Percentiles rank a stretch among this genome's conserved stretches.
Evolutionary conservation across 2,797 vertebrate species (phyloP).

Genomic region (Sylvia borin): DNA sequence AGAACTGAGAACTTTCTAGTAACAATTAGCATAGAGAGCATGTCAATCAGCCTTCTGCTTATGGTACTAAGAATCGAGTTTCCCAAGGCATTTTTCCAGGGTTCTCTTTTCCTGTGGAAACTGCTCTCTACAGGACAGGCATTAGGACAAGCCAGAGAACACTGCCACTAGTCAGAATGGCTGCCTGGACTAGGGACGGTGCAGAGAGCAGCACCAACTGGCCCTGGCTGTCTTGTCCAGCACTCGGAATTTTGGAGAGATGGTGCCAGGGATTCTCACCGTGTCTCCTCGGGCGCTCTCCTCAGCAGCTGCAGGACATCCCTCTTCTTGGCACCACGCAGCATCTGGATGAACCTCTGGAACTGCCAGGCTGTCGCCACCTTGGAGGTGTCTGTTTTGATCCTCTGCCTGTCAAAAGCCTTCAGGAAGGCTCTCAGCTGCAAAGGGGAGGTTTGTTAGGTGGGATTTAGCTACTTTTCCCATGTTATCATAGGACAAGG

Average conservation of each 20-base stretch:
- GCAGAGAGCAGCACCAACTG: fast-evolving
- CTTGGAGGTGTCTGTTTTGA: not conserved
- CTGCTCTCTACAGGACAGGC: not conserved
- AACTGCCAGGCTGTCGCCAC: not conserved
- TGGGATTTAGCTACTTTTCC: not conserved
- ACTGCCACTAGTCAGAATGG: not conserved
- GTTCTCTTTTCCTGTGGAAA: too few species aligned
- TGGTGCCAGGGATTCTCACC: conserved; percentile 36
- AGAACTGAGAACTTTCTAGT: too few species aligned
- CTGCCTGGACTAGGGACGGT: not conserved
- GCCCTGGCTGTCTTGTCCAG: not conserved
- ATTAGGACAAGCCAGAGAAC: not conserved
- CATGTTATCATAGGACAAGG: fast-evolving
- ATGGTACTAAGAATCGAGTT: too few species aligned
- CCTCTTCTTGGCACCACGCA: conserved; percentile 51
- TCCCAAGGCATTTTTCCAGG: too few species aligned
- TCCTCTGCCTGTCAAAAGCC: not conserved
- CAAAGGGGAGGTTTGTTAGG: not conserved
- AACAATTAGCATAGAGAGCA: too few species aligned
- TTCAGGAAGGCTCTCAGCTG: conserved; percentile 67
- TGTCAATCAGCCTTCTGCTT: too few species aligned
- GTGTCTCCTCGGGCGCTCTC: not conserved
- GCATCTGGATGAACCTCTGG: conserved; percentile 56
- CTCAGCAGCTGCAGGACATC: conserved; percentile 68
- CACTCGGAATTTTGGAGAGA: fast-evolving